Evolutionary conservation across 2,113 vertebrate genomes (phyloP).

Genomic region (Rhombomys opimus): DNA sequence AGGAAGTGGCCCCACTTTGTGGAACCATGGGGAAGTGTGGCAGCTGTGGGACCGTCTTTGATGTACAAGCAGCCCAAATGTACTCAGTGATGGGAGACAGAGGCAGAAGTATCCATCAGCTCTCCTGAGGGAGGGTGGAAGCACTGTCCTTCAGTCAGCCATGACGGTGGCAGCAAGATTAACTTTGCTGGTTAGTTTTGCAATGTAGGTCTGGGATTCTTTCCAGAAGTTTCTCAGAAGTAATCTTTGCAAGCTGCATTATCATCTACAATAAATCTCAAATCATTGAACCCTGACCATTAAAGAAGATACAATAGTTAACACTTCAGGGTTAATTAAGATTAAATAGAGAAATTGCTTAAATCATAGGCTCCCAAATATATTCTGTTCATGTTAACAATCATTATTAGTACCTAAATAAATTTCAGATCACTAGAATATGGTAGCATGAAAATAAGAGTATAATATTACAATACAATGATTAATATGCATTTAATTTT

Average conservation of each 20-base stretch:
- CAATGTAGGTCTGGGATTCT: background rate
- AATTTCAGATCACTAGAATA: background rate
- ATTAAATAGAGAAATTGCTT: background rate
- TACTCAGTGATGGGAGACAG: background rate
- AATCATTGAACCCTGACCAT: background rate
- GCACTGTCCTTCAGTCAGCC: background rate
- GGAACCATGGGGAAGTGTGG: background rate
- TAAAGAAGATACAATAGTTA: background rate
- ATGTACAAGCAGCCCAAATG: background rate
- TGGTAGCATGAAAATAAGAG: background rate
- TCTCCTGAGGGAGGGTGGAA: background rate
- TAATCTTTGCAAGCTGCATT: background rate
- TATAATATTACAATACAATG: background rate
- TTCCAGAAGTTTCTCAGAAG: conserved; percentile 28
- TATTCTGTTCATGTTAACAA: background rate
- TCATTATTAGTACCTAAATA: background rate
- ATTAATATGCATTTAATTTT: background rate
- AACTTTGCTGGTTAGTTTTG: background rate
- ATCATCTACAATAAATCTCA: background rate
- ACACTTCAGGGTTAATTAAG: background rate
- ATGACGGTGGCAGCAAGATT: background rate
- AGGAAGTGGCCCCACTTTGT: background rate
- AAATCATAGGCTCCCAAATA: background rate
- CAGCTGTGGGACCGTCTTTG: background rate
- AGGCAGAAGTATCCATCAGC: background rate